Conservation (phyloP, 2,888 invertebrate genomes). For the Alentia gelatinosa region DNA sequence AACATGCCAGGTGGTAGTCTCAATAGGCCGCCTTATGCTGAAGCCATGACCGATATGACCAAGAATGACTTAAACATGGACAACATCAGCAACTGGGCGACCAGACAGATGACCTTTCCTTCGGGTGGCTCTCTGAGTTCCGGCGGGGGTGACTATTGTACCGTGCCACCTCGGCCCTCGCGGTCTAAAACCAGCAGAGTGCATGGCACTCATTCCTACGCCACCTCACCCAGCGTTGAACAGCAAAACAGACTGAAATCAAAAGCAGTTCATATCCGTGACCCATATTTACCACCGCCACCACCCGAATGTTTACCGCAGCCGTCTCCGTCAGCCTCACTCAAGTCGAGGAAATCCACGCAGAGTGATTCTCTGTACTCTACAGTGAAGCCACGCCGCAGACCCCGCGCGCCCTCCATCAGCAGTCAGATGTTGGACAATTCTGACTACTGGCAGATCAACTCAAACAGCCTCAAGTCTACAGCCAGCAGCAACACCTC, state of each 20-base stretch:
- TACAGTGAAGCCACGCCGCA: not conserved
- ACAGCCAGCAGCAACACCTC: not conserved
- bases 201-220: not conserved
- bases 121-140: not conserved
- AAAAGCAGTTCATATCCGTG: not conserved
- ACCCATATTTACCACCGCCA: constrained; percentile 38
- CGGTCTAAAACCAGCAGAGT: too few species aligned
- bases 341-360: not conserved
- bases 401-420: not conserved
- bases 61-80: not conserved
- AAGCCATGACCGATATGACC: not conserved
- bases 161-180: too few species aligned
- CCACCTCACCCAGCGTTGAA: not conserved
- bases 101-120: not conserved
- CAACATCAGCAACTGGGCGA: not conserved
- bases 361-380: not conserved
- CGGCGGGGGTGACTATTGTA: too few species aligned
- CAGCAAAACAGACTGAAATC: not conserved
- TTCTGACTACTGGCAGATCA: not conserved
- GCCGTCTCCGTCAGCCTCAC: not conserved
- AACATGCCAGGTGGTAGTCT: not conserved
- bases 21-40: not conserved
- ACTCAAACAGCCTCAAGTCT: not conserved
- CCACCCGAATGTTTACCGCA: constrained; percentile 16
- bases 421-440: not conserved